phyloP scores from a whole-genome alignment of 2,797 vertebrate genomes.

The Podarcis siculus region DNA sequence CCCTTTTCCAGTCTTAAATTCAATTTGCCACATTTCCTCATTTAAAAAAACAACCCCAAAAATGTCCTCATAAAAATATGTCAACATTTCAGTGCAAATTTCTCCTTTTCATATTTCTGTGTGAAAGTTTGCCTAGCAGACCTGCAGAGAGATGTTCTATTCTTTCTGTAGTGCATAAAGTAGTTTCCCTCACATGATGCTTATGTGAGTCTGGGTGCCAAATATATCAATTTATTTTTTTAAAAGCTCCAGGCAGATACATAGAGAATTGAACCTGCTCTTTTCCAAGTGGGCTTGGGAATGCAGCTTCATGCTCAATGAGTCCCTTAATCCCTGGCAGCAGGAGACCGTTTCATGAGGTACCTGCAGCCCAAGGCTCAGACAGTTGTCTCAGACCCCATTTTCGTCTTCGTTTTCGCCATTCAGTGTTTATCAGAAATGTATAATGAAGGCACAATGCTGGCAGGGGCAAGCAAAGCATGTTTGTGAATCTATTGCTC shows the following conservation, averaged over 20 bases:
- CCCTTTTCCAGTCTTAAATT: too few relatives aligned
- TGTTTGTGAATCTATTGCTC: background rate
- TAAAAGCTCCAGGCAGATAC: background rate
- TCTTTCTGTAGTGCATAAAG: background rate
- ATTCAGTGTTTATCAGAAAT: background rate
- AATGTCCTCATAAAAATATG: too few relatives aligned
- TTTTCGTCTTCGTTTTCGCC: background rate
- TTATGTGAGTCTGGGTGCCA: background rate
- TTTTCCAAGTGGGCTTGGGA: background rate
- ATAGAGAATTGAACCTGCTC: conserved; percentile 1
- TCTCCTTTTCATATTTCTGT: too few relatives aligned
- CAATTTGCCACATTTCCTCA: too few relatives aligned
- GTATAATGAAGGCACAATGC: background rate
- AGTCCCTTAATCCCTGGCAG: background rate
- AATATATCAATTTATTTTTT: background rate
- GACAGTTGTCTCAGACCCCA: background rate
- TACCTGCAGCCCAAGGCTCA: background rate
- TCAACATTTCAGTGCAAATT: too few relatives aligned
- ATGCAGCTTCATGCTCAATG: background rate
- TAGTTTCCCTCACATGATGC: background rate
- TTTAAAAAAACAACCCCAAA: too few relatives aligned
- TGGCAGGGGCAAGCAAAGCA: background rate
- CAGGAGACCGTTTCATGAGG: background rate
- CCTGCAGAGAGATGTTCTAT: background rate
- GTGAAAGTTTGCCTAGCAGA: too few relatives aligned